Base-by-base conservation (phyloP, 2,888 invertebrate genomes). In the Stenichneumon culpator region DNA sequence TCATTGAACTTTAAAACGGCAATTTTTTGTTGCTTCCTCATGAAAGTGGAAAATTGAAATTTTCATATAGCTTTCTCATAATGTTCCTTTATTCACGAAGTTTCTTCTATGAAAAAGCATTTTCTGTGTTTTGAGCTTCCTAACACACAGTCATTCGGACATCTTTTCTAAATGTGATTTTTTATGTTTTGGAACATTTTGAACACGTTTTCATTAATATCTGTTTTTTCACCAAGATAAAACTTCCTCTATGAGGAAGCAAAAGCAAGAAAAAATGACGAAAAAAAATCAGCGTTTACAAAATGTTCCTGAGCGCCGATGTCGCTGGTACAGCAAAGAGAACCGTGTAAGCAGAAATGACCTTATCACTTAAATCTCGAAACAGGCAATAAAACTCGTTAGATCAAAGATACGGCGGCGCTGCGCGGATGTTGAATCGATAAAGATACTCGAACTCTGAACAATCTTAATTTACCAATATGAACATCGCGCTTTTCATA, bases 401-500 rank as follows among this genome's bases (percentile, higher is more conserved):
- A 74, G 57, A 32, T 68, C 11, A 11, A 28, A 25, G 54, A 25
- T 63, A 11, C 7, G 25, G 11, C 22, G 22, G 57, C 1, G 14
- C 57, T 57, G 2, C 14, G 25, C 9, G 60, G 11, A 36, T 57
- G 63, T 16, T 72, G 19, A 3, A 47, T 36, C 32, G 52, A 82
- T 83, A 54, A 83, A 83, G 36, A 79, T 63, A 28, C 39, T 63
- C 22, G 36, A 65, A 74, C 39, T 75, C 70, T n/a, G 50, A 50
- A 57, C 69, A 47, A 50, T 81, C 77, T 83, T 65, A 69, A 67
- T 69, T 54, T 50, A 44, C 73, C 22, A 73, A 77, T 81, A 60
- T 75, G 75, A 68, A 74, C 68, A 77, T 73, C 77, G 68, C 67
- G 22, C 16, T 79, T 80, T 47, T 79, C 60, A 80, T 85, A 82